Percentiles rank a stretch among this genome's conserved stretches.
Evolutionary conservation across 2,888 invertebrate species (phyloP).

Genomic region (Sepioteuthis lessoniana): DNA sequence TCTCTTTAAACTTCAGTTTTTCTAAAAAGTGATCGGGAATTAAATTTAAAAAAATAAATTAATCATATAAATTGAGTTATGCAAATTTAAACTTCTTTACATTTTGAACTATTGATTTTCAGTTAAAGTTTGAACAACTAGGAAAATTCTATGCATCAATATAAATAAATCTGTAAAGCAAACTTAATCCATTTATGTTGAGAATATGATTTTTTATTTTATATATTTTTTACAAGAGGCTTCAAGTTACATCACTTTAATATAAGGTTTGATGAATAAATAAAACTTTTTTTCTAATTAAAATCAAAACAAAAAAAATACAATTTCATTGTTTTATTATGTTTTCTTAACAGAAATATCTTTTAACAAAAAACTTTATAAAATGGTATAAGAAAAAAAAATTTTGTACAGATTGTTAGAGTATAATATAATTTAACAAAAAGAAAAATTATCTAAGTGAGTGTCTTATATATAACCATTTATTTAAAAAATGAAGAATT

Average conservation of each 20-base stretch:
- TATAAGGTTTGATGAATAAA: no score
- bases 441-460: no score
- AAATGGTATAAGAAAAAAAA: no score
- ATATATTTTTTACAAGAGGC: neutral
- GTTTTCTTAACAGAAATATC: no score
- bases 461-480: neutral
- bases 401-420: no score
- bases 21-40: neutral
- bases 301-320: no score
- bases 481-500: neutral
- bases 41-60: no score
- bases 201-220: neutral
- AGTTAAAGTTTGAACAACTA: neutral
- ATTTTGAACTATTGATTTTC: neutral
- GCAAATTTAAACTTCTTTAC: neutral
- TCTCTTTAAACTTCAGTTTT: neutral
- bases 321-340: no score
- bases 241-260: no score
- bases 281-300: no score
- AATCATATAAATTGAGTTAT: neutral
- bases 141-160: neutral
- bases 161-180: neutral
- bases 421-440: no score
- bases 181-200: neutral
- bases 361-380: no score